Conservation (phyloP, 2,113 vertebrate species). For the Aleadryas rufinucha region DNA sequence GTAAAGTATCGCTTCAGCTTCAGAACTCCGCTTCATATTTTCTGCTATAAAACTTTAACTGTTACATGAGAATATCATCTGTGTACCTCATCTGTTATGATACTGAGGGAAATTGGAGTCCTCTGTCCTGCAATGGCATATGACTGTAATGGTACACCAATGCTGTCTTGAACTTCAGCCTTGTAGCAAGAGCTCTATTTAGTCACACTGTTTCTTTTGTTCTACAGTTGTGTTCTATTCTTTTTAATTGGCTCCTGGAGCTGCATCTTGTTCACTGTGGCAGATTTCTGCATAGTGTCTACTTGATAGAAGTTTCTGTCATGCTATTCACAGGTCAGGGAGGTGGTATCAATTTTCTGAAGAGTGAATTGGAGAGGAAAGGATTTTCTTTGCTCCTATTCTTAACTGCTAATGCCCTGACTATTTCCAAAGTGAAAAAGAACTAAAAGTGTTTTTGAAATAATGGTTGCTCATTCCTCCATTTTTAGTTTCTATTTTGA, state of each 20-base stretch:
- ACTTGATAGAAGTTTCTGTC: background rate
- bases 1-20: background rate
- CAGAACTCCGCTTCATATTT: background rate
- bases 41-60: background rate
- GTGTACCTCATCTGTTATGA: background rate
- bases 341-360: background rate
- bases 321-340: rapidly evolving
- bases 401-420: background rate
- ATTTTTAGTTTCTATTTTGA: background rate
- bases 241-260: background rate
- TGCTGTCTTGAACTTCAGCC: background rate
- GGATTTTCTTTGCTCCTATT: background rate
- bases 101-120: background rate
- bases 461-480: background rate
- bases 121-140: background rate
- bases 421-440: background rate
- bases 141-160: background rate
- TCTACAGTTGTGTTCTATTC: background rate
- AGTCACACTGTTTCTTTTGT: background rate
- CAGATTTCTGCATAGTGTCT: background rate
- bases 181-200: rapidly evolving
- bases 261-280: background rate
- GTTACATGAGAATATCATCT: too few species aligned
- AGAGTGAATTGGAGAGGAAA: background rate
- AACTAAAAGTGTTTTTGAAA: background rate